Percentiles rank a stretch among this genome's conserved stretches.
Evolutionary conservation across 2,888 invertebrate species (phyloP).

Genomic region (Blastobasis lacticolella): DNA sequence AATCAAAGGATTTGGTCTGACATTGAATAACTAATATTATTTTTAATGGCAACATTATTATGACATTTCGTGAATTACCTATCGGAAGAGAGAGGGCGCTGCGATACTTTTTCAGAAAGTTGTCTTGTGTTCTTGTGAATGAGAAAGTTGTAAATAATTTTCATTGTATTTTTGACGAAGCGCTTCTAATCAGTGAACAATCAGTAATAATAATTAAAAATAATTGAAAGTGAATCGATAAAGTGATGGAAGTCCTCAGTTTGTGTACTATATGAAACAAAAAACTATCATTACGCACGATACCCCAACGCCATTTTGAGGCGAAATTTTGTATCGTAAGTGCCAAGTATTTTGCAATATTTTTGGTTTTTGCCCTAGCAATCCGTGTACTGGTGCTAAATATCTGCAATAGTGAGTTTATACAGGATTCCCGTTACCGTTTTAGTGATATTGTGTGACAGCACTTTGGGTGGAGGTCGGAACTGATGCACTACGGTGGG

Average conservation of each 20-base stretch:
- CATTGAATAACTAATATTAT: too few species aligned
- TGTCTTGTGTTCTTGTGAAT: constrained; percentile 40
- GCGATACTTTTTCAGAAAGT: constrained; percentile 18
- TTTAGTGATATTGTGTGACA: constrained; percentile 25
- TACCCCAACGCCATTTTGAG: constrained; percentile 76
- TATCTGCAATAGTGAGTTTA: constrained; percentile 34
- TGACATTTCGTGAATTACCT: constrained; percentile 1
- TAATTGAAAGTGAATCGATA: constrained; percentile 43
- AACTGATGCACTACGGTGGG: constrained; percentile 56
- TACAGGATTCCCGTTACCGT: constrained; percentile 25
- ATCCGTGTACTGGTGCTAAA: constrained; percentile 30
- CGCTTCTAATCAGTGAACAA: constrained; percentile 27
- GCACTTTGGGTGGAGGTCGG: constrained; percentile 25
- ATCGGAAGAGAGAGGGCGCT: constrained; percentile 9
- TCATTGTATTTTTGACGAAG: constrained; percentile 41
- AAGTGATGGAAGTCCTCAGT: constrained; percentile 52
- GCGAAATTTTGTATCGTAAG: constrained; percentile 75
- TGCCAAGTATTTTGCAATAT: constrained; percentile 74
- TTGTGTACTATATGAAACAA: constrained; percentile 65
- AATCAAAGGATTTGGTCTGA: too few species aligned
- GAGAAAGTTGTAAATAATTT: constrained; percentile 73
- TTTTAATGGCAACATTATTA: constrained; percentile 3
- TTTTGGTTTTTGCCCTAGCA: constrained; percentile 39
- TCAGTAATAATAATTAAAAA: constrained; percentile 45
- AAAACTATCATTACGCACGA: constrained; percentile 75